These are phyloP conservation scores for Bombus impatiens DNA, from an alignment of 1,140 invertebrate genomes.

Conservation along the genomic window DNA sequence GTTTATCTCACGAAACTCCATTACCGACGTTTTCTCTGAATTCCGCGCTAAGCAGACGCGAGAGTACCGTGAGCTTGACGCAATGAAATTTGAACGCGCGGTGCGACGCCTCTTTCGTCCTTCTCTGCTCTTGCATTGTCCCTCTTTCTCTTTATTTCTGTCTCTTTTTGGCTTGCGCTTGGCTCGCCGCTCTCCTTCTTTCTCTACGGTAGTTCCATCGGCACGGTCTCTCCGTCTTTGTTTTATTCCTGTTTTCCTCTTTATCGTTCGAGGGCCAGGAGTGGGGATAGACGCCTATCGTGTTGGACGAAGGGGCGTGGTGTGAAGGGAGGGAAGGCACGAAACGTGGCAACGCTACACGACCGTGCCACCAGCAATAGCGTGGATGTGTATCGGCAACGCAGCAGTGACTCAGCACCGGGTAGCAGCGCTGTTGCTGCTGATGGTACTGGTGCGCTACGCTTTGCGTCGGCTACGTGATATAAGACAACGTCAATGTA, in stretches of 20 bases:
- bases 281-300: slow-evolving; percentile 62
- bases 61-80: slow-evolving; percentile 71
- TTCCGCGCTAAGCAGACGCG: slow-evolving; percentile 69
- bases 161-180: neutral
- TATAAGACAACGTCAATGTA: slow-evolving; percentile 50
- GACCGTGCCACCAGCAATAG: slow-evolving; percentile 34
- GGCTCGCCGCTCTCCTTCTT: neutral
- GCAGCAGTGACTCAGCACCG: slow-evolving; percentile 77
- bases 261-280: slow-evolving; percentile 32
- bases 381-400: slow-evolving; percentile 67
- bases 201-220: slow-evolving; percentile 13
- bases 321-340: slow-evolving; percentile 34
- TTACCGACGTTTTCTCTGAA: slow-evolving; percentile 78
- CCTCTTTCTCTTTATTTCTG: neutral
- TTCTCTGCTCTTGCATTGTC: neutral
- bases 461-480: slow-evolving; percentile 28
- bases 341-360: slow-evolving; percentile 69
- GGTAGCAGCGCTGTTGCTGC: slow-evolving; percentile 52
- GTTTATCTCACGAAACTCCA: slow-evolving; percentile 76
- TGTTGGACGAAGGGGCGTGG: slow-evolving; percentile 47
- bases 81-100: slow-evolving; percentile 78
- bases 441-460: slow-evolving; percentile 29
- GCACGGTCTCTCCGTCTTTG: slow-evolving; percentile 3
- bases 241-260: slow-evolving; percentile 1
- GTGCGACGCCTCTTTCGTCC: slow-evolving; percentile 54